Conservation (phyloP, 1,140 invertebrate genomes). For the Bombus affinis region DNA sequence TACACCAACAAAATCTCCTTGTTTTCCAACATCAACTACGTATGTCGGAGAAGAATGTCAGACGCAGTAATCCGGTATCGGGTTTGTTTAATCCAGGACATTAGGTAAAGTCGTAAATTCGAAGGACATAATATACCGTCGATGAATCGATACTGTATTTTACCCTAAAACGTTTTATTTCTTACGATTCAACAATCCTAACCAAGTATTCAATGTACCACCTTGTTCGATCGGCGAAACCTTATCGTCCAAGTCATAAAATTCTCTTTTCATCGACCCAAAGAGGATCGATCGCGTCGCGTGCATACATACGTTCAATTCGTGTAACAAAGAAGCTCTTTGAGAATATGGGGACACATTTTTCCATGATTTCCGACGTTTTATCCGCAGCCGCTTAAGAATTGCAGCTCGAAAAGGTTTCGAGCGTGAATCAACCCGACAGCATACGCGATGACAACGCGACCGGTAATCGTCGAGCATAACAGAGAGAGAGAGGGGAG, state of each 20-base stretch:
- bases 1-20: background rate
- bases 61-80: background rate
- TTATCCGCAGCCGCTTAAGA: background rate
- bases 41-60: background rate
- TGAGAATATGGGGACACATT: background rate
- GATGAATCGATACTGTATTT: background rate
- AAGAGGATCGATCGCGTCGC: background rate
- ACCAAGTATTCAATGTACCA: background rate
- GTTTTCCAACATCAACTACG: background rate
- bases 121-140: too few relatives aligned
- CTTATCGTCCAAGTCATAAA: background rate
- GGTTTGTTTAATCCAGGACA: background rate
- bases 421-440: slow-evolving; percentile 8
- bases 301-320: background rate
- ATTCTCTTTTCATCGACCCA: too few relatives aligned
- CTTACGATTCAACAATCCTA: background rate
- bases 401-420: background rate
- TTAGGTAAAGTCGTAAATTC: background rate
- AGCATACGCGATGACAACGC: background rate
- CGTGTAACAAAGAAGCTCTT: background rate
- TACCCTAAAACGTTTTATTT: background rate
- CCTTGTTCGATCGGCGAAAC: background rate
- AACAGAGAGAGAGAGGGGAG: slow-evolving; percentile 35
- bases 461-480: slow-evolving; percentile 43
- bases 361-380: background rate